These are phyloP conservation scores for Tridacna gigas DNA, from an alignment of 2,888 invertebrate species.

Conservation along the genomic window DNA sequence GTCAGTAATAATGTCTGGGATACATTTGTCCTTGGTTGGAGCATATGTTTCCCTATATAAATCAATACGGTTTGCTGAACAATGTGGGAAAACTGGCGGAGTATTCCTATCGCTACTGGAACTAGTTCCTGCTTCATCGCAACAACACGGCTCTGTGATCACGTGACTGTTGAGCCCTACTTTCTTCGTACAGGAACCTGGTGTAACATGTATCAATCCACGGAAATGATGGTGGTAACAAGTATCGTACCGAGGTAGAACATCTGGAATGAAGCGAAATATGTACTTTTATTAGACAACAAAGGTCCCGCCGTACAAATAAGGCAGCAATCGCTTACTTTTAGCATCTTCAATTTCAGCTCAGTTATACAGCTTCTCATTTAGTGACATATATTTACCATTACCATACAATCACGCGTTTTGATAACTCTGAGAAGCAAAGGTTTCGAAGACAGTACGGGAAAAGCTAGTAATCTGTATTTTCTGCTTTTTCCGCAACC, in stretches of 20 bases:
- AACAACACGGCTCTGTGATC: neutral
- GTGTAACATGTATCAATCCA: neutral
- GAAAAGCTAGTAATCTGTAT: too few relatives aligned
- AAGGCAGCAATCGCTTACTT: too few relatives aligned
- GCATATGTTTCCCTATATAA: neutral
- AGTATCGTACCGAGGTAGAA: neutral
- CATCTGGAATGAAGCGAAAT: neutral
- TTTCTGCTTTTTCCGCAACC: too few relatives aligned
- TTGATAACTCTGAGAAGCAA: too few relatives aligned
- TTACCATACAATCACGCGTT: too few relatives aligned
- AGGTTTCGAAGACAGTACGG: too few relatives aligned
- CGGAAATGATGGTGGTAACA: neutral
- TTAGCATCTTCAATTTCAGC: too few relatives aligned
- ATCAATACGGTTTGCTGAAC: neutral
- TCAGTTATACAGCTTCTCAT: too few relatives aligned
- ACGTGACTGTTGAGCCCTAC: constrained; percentile 13
- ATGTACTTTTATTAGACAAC: too few relatives aligned
- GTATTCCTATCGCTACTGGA: neutral
- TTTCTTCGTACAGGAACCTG: neutral
- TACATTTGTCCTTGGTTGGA: neutral
- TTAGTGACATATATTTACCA: too few relatives aligned
- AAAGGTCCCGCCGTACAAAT: too few relatives aligned
- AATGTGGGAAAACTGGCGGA: neutral
- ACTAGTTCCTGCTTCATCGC: neutral
- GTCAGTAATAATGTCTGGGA: neutral